Evolutionary conservation across 2,113 vertebrate species (phyloP), one percentile per base, ranked within the genome.

Genomic region (Odontesthes bonariensis): DNA sequence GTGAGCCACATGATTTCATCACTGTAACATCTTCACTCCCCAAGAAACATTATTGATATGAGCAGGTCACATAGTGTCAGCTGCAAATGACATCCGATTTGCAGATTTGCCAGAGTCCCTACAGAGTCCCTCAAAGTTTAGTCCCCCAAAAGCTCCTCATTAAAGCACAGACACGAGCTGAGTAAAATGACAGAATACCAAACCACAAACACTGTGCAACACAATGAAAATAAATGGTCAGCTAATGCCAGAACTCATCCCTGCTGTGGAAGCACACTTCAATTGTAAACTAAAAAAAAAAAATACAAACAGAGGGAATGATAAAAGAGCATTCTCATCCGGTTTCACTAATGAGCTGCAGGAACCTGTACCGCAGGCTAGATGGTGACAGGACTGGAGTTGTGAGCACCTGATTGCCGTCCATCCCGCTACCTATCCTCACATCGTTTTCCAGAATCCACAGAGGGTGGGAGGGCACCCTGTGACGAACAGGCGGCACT

Each of bases 401-500:
- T 60, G 38, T 44, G 56, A 85, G 77, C 64, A 68, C 64, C 73
- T 66, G 82, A 78, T 73, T 72, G 75, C 53, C 59, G 10, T 68
- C 54, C 73, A 44, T 77, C 72, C 66, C 71, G 81, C 72, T n/a
- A 31, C 61, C 44, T 59, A n/a, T 75, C 77, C 68, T 12, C 10
- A 27, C 20, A 23, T 47, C 23, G 10, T 64, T 77, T 64, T 69
- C 75, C 79, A 77, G 67, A 56, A 80, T 57, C 56, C 76, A 67
- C n/a, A 0, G 44, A 63, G 56, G 53, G 72, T 35, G 54, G 61
- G 55, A 64, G 69, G 69, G 64, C n/a, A 14, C 44, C 19, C 44
- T 19, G 65, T 78, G 74, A 90, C 72, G 77, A 86, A 87, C 78
- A 66, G 86, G 86, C 46, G 7, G 82, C 58, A 31, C 75, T 85